phyloP scores from a whole-genome alignment of 2,888 invertebrate genomes.

The Siphlonurus alternatus region DNA sequence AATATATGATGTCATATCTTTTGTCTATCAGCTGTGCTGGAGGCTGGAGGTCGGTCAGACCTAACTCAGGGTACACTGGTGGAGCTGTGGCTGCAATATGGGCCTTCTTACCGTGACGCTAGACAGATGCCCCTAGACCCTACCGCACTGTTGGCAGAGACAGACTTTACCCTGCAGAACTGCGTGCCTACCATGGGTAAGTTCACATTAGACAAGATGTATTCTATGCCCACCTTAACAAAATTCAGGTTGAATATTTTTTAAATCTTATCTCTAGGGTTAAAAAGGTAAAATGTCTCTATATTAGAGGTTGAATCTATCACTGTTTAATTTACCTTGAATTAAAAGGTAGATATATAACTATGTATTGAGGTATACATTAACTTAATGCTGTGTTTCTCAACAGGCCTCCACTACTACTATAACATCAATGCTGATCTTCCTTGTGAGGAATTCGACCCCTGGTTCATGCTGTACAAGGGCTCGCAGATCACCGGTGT shows the following conservation, averaged over 20 bases:
- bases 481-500: neutral
- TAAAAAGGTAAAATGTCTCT: too few species aligned
- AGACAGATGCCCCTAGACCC: neutral
- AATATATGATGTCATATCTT: too few species aligned
- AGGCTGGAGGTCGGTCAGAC: neutral
- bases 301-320: too few species aligned
- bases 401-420: neutral
- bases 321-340: too few species aligned
- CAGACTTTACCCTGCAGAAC: neutral
- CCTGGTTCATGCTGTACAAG: slow-evolving; percentile 1
- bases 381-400: neutral
- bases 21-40: neutral
- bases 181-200: neutral
- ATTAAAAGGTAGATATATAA: neutral
- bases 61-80: neutral
- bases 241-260: too few species aligned
- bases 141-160: neutral
- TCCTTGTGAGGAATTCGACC: neutral
- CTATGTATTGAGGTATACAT: neutral
- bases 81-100: neutral
- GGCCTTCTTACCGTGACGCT: neutral
- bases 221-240: too few species aligned
- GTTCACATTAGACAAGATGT: neutral
- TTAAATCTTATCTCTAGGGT: too few species aligned
- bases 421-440: neutral